Conservation (phyloP, 1,140 invertebrate genomes). For the Sitophilus oryzae region DNA sequence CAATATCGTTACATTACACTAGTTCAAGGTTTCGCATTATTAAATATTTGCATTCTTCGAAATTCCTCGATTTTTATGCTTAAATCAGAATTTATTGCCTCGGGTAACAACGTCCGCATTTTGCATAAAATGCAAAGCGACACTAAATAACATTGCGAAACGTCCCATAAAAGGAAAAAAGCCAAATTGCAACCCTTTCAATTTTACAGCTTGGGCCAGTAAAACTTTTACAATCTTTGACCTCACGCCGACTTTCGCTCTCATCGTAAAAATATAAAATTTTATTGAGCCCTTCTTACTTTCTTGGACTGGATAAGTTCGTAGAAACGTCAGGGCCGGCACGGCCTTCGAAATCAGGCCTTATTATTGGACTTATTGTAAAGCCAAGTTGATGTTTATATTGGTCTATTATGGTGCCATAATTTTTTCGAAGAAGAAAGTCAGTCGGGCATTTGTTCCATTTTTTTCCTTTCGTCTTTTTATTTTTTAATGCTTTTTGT, state of each 20-base stretch:
- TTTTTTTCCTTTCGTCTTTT: no score
- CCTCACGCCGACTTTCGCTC: not conserved
- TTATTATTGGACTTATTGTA: not conserved
- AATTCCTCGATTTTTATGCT: not conserved
- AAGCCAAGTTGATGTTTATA: conserved; percentile 1
- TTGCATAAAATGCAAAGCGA: not conserved
- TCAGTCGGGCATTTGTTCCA: no score
- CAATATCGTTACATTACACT: no score
- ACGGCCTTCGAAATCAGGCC: not conserved
- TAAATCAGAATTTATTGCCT: not conserved
- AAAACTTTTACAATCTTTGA: not conserved
- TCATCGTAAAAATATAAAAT: not conserved
- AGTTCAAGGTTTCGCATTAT: no score
- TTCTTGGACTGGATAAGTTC: not conserved
- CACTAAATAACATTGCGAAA: not conserved
- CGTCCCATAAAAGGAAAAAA: not conserved
- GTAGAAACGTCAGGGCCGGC: not conserved
- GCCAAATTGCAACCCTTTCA: not conserved
- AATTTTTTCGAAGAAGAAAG: not conserved
- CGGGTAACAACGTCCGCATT: not conserved
- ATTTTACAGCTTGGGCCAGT: not conserved
- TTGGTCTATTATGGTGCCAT: not conserved
- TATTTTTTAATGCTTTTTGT: no score
- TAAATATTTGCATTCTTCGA: not conserved
- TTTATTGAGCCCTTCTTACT: not conserved